phyloP scores from a whole-genome alignment of 2,888 invertebrate genomes.

The Prosapia bicincta region DNA sequence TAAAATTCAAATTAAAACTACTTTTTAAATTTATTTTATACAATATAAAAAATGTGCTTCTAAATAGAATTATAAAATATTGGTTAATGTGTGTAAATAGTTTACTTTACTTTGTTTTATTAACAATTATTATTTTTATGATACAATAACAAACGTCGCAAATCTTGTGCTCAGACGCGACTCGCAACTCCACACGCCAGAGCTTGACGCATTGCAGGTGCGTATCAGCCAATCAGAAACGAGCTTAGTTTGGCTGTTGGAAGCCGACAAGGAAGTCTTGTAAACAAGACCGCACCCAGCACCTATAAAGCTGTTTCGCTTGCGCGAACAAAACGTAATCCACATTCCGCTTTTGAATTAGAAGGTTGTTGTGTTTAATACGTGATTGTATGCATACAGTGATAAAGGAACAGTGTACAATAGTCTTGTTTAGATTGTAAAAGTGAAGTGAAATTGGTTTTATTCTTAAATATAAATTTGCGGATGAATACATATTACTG shows the following conservation, averaged over 20 bases:
- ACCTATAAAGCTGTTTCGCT: slow-evolving; percentile 61
- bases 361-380: slow-evolving; percentile 21
- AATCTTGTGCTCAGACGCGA: slow-evolving; percentile 27
- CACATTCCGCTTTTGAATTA: slow-evolving; percentile 38
- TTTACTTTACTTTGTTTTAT: background rate
- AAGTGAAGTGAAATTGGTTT: slow-evolving; percentile 11
- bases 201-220: slow-evolving; percentile 44
- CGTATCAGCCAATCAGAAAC: slow-evolving; percentile 64
- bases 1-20: too few relatives aligned
- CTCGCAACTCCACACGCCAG: slow-evolving; percentile 31
- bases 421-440: slow-evolving; percentile 2
- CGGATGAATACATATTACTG: slow-evolving; percentile 38
- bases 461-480: slow-evolving; percentile 10
- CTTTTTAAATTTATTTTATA: too few relatives aligned
- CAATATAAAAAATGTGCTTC: too few relatives aligned
- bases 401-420: slow-evolving; percentile 10
- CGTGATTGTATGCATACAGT: slow-evolving; percentile 12
- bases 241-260: slow-evolving; percentile 48
- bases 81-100: background rate
- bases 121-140: background rate
- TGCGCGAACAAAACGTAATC: slow-evolving; percentile 58
- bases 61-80: too few relatives aligned
- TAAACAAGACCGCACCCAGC: slow-evolving; percentile 70
- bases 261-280: slow-evolving; percentile 57
- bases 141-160: slow-evolving; percentile 17